phyloP scores from a whole-genome alignment of 2,888 invertebrate genomes.

The Polia nebulosa region DNA sequence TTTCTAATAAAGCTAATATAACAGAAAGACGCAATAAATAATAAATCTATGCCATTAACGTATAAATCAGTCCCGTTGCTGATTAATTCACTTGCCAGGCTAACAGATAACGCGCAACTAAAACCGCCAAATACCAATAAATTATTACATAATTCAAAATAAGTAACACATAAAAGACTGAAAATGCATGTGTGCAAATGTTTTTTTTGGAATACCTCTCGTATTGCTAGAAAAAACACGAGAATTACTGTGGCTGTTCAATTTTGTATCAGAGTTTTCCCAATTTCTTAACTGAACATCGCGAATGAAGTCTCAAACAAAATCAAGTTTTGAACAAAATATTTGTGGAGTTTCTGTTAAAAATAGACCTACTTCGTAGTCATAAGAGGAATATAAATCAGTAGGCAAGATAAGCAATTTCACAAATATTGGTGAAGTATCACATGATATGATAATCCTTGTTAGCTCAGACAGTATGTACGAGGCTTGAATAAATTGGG shows the following conservation, averaged over 20 bases:
- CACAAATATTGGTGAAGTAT: slow-evolving; percentile 58
- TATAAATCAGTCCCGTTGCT: background rate
- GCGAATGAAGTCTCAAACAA: background rate
- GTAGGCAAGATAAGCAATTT: slow-evolving; percentile 55
- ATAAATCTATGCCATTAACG: slow-evolving; percentile 15
- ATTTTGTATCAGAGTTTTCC: background rate
- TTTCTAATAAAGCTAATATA: slow-evolving; percentile 29
- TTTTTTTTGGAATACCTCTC: background rate
- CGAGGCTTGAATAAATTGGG: slow-evolving; percentile 59
- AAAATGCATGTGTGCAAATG: background rate
- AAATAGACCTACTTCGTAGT: slow-evolving; percentile 28
- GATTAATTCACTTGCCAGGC: background rate
- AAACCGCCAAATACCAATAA: background rate
- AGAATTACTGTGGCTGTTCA: background rate
- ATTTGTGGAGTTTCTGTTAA: slow-evolving; percentile 17
- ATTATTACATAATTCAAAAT: background rate
- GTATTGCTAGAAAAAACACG: background rate
- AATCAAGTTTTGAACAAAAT: background rate
- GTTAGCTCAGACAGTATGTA: slow-evolving; percentile 54
- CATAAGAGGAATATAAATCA: slow-evolving; percentile 47
- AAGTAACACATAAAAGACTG: background rate
- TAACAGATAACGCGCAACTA: background rate
- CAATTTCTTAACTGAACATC: background rate
- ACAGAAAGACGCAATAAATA: slow-evolving; percentile 11
- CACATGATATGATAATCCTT: slow-evolving; percentile 60